These are phyloP conservation scores for Cephalopachus bancanus DNA, from an alignment of 2,797 vertebrate genomes.

Conservation along the genomic window DNA sequence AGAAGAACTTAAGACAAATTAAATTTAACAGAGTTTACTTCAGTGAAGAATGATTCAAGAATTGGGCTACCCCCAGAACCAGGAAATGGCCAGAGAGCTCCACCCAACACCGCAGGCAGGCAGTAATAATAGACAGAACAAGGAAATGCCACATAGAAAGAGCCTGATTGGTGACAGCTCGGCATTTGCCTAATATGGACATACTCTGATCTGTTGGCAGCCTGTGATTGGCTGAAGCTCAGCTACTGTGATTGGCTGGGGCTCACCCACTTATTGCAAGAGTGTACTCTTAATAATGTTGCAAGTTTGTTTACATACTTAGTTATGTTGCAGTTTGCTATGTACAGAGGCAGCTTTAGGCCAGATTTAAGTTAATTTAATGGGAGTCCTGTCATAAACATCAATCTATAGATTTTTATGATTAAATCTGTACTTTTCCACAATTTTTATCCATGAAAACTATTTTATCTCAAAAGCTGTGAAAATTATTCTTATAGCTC, in stretches of 20 bases:
- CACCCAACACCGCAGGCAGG: neutral
- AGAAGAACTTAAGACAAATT: neutral
- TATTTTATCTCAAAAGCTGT: neutral
- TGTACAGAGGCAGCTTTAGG: conserved; percentile 7
- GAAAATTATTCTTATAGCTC: conserved; percentile 3
- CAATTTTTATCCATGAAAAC: neutral
- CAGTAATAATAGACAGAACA: conserved; percentile 1
- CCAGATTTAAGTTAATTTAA: conserved; percentile 16
- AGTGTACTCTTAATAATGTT: neutral
- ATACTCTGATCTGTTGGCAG: conserved; percentile 9
- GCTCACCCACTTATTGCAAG: neutral
- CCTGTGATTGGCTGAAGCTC: neutral
- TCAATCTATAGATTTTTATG: conserved; percentile 30
- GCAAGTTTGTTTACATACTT: neutral
- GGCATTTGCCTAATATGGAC: conserved; percentile 16
- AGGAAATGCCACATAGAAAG: neutral
- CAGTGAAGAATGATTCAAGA: conserved; percentile 13
- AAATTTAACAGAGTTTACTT: conserved; percentile 21
- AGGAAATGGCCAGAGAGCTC: neutral
- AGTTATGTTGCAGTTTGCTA: neutral
- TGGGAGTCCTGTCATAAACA: conserved; percentile 36
- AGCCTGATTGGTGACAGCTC: neutral
- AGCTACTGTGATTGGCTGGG: neutral
- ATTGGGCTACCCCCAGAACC: neutral
- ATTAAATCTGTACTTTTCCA: conserved; percentile 26